A percentile compares a stretch with the other conserved stretches of the same genome.
phyloP scores from a whole-genome alignment of 2,797 vertebrate genomes.

The Scomberomorus guttatus region DNA sequence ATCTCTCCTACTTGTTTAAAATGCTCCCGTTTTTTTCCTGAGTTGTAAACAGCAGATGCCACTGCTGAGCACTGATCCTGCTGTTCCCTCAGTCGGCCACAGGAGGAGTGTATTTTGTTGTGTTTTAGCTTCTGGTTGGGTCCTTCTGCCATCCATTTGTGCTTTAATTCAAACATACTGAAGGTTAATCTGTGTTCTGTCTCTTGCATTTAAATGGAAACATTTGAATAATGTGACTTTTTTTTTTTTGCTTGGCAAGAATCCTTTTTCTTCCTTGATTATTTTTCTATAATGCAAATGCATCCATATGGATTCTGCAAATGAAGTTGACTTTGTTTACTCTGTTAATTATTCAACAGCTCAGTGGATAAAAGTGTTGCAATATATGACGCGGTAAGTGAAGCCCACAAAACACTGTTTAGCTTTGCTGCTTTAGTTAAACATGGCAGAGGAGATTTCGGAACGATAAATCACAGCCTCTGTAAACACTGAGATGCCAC shows the following conservation, averaged over 20 bases:
- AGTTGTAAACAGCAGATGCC: constrained; percentile 52
- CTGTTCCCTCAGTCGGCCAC: constrained; percentile 61
- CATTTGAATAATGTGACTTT: constrained; percentile 1
- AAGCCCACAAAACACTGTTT: constrained; percentile 9
- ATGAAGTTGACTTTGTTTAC: constrained; percentile 32
- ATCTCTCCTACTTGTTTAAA: constrained; percentile 12
- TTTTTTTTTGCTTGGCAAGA: constrained; percentile 14
- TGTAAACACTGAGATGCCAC: constrained; percentile 43
- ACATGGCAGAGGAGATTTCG: constrained; percentile 1
- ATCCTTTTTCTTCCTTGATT: not conserved
- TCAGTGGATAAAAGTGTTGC: constrained; percentile 92
- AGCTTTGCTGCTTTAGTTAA: constrained; percentile 7
- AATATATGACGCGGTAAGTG: constrained; percentile 89
- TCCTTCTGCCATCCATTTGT: constrained; percentile 35
- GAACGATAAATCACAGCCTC: constrained; percentile 10
- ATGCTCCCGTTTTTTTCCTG: not conserved
- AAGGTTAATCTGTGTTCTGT: constrained; percentile 44
- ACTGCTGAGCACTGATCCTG: constrained; percentile 50
- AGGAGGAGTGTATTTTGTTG: constrained; percentile 70
- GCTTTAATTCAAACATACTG: constrained; percentile 40
- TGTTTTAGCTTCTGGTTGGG: constrained; percentile 29
- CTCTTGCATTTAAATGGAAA: not conserved
- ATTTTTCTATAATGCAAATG: constrained; percentile 24
- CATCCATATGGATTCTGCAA: constrained; percentile 12
- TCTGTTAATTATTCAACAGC: constrained; percentile 78